Evolutionary conservation across 2,797 vertebrate species (phyloP).

Genomic region (Cercopithecus petaurista): DNA sequence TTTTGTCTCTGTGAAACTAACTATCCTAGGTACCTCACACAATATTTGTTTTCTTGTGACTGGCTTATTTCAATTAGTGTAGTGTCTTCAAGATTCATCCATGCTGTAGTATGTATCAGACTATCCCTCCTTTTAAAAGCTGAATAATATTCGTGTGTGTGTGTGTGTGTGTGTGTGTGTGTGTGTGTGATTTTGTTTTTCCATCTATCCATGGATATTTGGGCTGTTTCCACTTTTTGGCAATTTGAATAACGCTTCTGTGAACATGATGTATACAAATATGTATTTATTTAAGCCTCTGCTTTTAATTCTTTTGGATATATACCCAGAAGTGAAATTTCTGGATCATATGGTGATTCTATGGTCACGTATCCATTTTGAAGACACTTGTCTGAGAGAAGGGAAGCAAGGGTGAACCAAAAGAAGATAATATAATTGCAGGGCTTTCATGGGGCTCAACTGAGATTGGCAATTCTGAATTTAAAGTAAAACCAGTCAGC

Average conservation of each 20-base stretch:
- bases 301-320: constrained; percentile 22
- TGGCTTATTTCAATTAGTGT: not conserved
- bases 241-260: not conserved
- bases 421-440: not conserved
- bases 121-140: not conserved
- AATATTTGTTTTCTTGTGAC: not conserved
- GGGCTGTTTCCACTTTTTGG: not conserved
- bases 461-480: constrained; percentile 13
- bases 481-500: constrained; percentile 41
- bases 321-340: not conserved
- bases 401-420: not conserved
- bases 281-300: not conserved
- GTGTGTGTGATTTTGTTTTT: not conserved
- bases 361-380: not conserved
- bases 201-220: not conserved
- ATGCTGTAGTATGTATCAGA: not conserved
- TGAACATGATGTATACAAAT: not conserved
- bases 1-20: not conserved
- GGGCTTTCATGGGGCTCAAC: not conserved
- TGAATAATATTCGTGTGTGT: not conserved
- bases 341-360: not conserved
- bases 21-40: not conserved
- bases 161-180: not conserved
- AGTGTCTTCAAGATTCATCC: not conserved
- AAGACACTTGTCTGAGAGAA: not conserved